A percentile compares a stretch with the other conserved stretches of the same genome.
Evolutionary conservation across 2,888 invertebrate species (phyloP).

Genomic region (Rhorus exstirpatorius): DNA sequence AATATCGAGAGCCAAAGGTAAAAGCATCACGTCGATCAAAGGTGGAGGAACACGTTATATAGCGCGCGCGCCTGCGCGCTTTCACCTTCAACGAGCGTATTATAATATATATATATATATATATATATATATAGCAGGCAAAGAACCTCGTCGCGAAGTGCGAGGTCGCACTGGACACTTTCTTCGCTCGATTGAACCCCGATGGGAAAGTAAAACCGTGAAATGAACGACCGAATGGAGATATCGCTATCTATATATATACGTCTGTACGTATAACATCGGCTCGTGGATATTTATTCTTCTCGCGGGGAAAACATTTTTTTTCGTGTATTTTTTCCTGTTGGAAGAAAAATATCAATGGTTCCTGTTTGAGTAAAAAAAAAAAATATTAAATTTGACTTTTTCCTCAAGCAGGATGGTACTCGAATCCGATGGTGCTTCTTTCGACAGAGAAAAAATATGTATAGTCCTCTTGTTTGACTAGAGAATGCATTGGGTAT

Average conservation of each 20-base stretch:
- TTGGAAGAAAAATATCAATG: too few relatives aligned
- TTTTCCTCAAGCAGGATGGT: too few relatives aligned
- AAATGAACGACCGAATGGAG: slow-evolving; percentile 48
- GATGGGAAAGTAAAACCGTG: slow-evolving; percentile 82
- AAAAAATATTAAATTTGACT: neutral
- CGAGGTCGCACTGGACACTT: slow-evolving; percentile 83
- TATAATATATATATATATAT: slow-evolving; percentile 63
- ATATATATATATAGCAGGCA: too few relatives aligned
- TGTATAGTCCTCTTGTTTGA: too few relatives aligned
- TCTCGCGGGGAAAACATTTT: too few relatives aligned
- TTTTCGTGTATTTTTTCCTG: too few relatives aligned
- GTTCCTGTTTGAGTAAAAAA: neutral
- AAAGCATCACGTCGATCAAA: slow-evolving; percentile 53
- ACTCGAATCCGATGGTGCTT: too few relatives aligned
- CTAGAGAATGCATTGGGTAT: too few relatives aligned
- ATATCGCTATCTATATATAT: slow-evolving; percentile 21
- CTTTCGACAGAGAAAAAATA: too few relatives aligned
- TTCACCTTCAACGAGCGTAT: slow-evolving; percentile 82
- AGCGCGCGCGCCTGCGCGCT: slow-evolving; percentile 78
- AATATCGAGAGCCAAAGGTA: slow-evolving; percentile 38
- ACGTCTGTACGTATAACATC: neutral
- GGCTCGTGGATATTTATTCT: neutral
- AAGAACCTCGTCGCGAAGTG: slow-evolving; percentile 70
- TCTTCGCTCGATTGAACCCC: slow-evolving; percentile 85
- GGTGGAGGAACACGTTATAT: slow-evolving; percentile 39